These are phyloP conservation scores for Synodontis membranacea DNA, from an alignment of 2,113 vertebrate species.

Conservation along the genomic window DNA sequence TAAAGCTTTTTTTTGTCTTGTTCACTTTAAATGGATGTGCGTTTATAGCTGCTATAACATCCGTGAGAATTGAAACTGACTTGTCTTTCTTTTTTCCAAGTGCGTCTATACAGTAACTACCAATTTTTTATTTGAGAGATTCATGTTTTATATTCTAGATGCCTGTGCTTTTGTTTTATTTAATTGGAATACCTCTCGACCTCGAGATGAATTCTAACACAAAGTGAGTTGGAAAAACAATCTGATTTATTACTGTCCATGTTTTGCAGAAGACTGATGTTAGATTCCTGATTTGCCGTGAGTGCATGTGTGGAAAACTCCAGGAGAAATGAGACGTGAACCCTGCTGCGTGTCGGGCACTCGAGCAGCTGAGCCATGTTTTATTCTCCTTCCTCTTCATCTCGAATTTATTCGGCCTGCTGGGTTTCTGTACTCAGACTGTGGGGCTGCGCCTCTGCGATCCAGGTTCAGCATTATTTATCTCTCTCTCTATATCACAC, in stretches of 20 bases:
- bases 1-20: too few species aligned
- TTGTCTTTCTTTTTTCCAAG: too few species aligned
- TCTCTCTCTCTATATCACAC: not conserved
- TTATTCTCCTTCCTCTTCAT: constrained; percentile 34
- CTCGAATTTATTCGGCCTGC: constrained; percentile 25
- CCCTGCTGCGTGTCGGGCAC: constrained; percentile 18
- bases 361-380: constrained; percentile 17
- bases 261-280: not conserved
- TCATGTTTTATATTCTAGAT: not conserved
- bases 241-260: not conserved
- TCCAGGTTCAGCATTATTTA: constrained; percentile 19
- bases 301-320: constrained; percentile 14
- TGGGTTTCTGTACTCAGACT: constrained; percentile 31
- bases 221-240: not conserved
- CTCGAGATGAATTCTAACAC: not conserved
- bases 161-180: not conserved
- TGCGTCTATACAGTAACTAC: too few species aligned
- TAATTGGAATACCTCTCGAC: not conserved
- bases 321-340: constrained; percentile 2
- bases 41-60: too few species aligned
- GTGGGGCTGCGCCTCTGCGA: constrained; percentile 12
- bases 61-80: too few species aligned
- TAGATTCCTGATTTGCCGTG: not conserved
- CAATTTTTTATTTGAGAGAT: not conserved
- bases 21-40: too few species aligned